Base-by-base conservation (phyloP, 2,888 invertebrate species). In the Hydriomena furcata region DNA sequence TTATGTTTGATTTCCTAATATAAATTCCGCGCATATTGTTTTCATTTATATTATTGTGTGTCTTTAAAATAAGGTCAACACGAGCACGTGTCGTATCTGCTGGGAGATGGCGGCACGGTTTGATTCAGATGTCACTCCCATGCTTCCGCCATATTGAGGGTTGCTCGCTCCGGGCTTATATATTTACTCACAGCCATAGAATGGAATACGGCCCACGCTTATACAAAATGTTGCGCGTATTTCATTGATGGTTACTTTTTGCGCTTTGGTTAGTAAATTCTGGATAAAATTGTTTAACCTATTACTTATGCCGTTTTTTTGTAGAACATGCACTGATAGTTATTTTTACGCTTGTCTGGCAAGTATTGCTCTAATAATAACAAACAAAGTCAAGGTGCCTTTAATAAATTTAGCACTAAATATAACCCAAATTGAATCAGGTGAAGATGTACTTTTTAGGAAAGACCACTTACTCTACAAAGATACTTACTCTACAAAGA, bases 71-170 rank as follows among this genome's bases (percentile, higher is more conserved):
- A 55, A 50, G 53, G 55, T 51, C 57, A 55, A 49, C 38, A 32
- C 10, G 47, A 51, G 34, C 41, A 47, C 51, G 52, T 58, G 51
- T 52, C 56, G 50, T 60, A 60, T 60, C 59, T 55, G 42, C 47
- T 36, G 48, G 38, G 55, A 57, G 38, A 56, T 38, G 42, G 52
- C 51, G 59, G 52, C 56, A 60, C 61, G 63, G 60, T 52, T 60
- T 60, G 68, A 77, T 77, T 76, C 74, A 81, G 61, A 66, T 72
- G 82, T 74, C 79, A 76, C 58, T 71, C 68, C 57, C 71, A 72
- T 48, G 61, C 57, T 73, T 68, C 73, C 71, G 67, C 51, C 53
- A 51, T 65, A 63, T 67, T 63, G 63, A 64, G 63, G 52, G 52
- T 53, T 61, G 65, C 54, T 64, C 63, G 56, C 47, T 58, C 51